Percentiles rank a stretch among this genome's conserved stretches.
Conservation (phyloP, 1,140 invertebrate species). For the Nasonia longicornis region DNA sequence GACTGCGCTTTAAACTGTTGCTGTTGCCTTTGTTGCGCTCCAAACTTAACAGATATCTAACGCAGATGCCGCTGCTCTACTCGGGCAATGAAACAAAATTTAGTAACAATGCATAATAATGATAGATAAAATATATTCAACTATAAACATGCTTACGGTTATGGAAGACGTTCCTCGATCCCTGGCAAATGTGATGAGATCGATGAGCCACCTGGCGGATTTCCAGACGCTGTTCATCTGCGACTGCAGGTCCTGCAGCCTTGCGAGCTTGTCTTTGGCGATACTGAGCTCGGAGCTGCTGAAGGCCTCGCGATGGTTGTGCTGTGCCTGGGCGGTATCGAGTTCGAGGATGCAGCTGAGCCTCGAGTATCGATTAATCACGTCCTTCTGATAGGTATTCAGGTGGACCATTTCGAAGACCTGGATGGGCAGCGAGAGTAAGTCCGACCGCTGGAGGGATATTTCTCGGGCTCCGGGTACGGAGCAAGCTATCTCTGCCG, state of each 20-base stretch:
- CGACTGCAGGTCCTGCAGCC: slow-evolving; percentile 84
- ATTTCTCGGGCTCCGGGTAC: slow-evolving; percentile 89
- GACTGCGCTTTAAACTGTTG: slow-evolving; percentile 67
- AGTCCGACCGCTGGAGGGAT: slow-evolving; percentile 82
- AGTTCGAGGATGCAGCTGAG: slow-evolving; percentile 93
- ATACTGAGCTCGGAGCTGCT: slow-evolving; percentile 86
- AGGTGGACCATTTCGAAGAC: slow-evolving; percentile 95
- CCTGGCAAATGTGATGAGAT: slow-evolving; percentile 91
- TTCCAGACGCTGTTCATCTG: slow-evolving; percentile 91
- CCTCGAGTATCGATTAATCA: slow-evolving; percentile 89
- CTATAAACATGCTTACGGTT: slow-evolving; percentile 24
- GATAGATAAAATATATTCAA: not conserved
- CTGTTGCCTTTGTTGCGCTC: slow-evolving; percentile 59
- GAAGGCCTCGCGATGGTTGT: slow-evolving; percentile 93
- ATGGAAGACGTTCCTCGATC: slow-evolving; percentile 73
- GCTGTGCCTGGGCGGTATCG: slow-evolving; percentile 91
- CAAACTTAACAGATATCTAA: slow-evolving; percentile 65
- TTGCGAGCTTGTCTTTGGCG: slow-evolving; percentile 85
- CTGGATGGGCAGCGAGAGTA: slow-evolving; percentile 88
- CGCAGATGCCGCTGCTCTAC: slow-evolving; percentile 60
- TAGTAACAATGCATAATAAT: not conserved
- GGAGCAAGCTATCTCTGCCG: slow-evolving; percentile 89
- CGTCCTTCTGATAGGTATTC: slow-evolving; percentile 88
- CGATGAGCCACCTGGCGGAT: slow-evolving; percentile 93
- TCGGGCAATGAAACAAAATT: not conserved